phyloP scores from a whole-genome alignment of 2,888 invertebrate species.

The Lithophane socia region DNA sequence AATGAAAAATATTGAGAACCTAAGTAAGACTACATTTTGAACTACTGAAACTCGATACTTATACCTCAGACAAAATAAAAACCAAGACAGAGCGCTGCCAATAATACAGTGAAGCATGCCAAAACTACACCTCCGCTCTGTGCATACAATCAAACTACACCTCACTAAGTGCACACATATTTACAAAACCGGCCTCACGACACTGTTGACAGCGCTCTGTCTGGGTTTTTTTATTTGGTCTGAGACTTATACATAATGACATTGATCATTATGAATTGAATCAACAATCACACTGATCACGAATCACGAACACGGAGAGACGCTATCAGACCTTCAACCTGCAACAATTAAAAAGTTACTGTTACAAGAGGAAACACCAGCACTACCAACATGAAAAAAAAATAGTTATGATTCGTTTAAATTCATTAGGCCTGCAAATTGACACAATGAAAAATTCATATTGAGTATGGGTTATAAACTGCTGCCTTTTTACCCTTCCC shows the following conservation, averaged over 20 bases:
- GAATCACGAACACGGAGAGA: constrained; percentile 52
- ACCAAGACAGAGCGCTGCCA: too few species aligned
- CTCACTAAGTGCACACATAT: too few species aligned
- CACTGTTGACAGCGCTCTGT: too few species aligned
- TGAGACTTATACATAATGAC: not conserved
- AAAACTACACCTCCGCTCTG: too few species aligned
- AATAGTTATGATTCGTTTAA: not conserved
- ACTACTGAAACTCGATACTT: constrained; percentile 42
- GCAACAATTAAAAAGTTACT: constrained; percentile 65
- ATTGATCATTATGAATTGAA: constrained; percentile 4
- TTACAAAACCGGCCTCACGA: too few species aligned
- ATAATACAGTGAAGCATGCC: too few species aligned
- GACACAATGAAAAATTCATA: not conserved
- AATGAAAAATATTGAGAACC: constrained; percentile 35
- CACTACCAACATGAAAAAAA: not conserved
- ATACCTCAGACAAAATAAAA: too few species aligned
- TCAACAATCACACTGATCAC: constrained; percentile 49
- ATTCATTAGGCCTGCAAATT: not conserved
- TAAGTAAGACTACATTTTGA: constrained; percentile 48
- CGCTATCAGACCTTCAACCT: constrained; percentile 65
- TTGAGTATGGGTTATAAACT: not conserved
- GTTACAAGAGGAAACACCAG: not conserved
- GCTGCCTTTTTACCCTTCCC: not conserved
- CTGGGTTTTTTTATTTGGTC: too few species aligned
- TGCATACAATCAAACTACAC: too few species aligned